These are phyloP conservation scores for Papilio protenor DNA, from an alignment of 2,888 invertebrate species.

Conservation along the genomic window DNA sequence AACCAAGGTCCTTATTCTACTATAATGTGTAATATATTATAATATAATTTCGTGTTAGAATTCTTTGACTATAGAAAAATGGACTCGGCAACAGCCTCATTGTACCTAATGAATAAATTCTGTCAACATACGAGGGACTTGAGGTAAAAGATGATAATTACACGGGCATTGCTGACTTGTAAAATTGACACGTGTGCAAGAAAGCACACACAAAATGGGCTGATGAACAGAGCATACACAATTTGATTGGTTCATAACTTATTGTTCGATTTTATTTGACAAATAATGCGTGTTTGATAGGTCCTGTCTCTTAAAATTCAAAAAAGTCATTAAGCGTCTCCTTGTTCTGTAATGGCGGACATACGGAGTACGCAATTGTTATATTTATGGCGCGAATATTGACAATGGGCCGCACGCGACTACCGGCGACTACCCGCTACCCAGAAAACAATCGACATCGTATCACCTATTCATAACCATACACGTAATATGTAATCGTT, in stretches of 20 bases:
- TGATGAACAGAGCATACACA: no score
- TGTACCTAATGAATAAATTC: not conserved
- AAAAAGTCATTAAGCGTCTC: conserved; percentile 24
- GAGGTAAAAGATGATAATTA: no score
- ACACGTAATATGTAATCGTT: conserved; percentile 36
- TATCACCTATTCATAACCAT: conserved; percentile 36
- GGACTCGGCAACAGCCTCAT: not conserved
- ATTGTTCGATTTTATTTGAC: not conserved
- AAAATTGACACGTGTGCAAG: no score
- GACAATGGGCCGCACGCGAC: conserved; percentile 67
- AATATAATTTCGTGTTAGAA: not conserved
- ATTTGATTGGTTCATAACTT: no score
- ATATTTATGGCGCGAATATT: conserved; percentile 68
- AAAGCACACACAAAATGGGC: no score
- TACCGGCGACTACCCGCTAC: not conserved
- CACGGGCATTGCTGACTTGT: not conserved
- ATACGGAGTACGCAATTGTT: conserved; percentile 68
- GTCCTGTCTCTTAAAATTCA: not conserved
- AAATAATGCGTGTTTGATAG: not conserved
- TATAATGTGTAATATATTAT: not conserved
- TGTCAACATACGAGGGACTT: no score
- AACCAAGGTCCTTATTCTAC: not conserved
- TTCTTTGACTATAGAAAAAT: not conserved
- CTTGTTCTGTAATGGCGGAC: conserved; percentile 46
- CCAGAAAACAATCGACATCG: conserved; percentile 34